Percentiles rank a stretch among this genome's conserved stretches.
Conservation (phyloP, 2,797 vertebrate genomes). For the Eidolon dupreanum region DNA sequence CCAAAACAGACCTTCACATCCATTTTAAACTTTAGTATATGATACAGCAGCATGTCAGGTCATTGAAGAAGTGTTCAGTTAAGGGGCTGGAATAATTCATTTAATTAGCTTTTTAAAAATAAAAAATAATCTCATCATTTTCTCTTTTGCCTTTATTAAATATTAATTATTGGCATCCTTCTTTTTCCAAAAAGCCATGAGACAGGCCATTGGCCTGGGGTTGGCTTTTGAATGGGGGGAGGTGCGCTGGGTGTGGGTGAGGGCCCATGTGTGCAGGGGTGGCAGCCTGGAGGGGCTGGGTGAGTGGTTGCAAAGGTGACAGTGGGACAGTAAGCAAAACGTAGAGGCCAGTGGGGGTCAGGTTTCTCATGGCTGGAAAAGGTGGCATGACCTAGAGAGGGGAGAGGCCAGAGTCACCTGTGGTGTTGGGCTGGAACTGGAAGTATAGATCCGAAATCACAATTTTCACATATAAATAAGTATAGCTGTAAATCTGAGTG, state of each 20-base stretch:
- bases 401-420: neutral
- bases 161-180: neutral
- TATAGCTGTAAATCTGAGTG: neutral
- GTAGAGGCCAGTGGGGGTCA: neutral
- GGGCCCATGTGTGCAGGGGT: neutral
- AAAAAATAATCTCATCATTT: neutral
- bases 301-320: neutral
- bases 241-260: neutral
- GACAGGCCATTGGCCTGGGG: neutral
- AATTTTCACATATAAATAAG: neutral
- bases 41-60: neutral
- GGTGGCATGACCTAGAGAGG: neutral
- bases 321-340: neutral
- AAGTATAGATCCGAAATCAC: neutral
- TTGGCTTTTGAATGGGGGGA: neutral
- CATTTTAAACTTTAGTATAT: neutral
- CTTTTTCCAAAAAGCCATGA: neutral
- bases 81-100: neutral
- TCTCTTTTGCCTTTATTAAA: neutral
- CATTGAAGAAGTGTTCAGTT: neutral
- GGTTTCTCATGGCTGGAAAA: neutral
- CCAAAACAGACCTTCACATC: neutral
- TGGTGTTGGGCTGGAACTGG: neutral
- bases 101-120: neutral
- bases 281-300: neutral